These are phyloP conservation scores for Prunella himalayana DNA, from an alignment of 2,113 vertebrate species.

Conservation along the genomic window DNA sequence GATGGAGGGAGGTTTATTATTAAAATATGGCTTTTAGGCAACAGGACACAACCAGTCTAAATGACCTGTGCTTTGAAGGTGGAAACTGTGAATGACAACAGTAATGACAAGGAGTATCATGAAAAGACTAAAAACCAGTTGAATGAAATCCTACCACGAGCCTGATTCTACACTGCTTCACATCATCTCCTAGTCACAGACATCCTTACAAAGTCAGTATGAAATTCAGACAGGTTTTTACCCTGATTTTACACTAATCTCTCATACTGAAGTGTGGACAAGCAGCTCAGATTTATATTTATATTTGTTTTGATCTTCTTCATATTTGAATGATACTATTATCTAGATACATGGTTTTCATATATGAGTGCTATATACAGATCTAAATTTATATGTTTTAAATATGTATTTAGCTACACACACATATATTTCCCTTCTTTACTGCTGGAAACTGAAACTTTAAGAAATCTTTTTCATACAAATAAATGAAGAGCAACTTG, in stretches of 20 bases:
- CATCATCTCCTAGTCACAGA: neutral
- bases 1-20: conserved; percentile 45
- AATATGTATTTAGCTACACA: neutral
- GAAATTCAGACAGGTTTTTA: neutral
- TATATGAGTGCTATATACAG: neutral
- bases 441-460: conserved; percentile 39
- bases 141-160: neutral
- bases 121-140: neutral
- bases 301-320: neutral
- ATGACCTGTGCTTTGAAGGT: conserved; percentile 37
- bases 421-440: neutral
- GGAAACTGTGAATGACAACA: conserved; percentile 29
- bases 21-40: conserved; percentile 45
- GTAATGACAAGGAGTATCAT: conserved; percentile 5
- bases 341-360: neutral
- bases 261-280: neutral
- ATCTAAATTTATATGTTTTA: neutral
- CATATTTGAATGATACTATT: neutral
- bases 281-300: neutral
- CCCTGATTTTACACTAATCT: neutral
- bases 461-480: conserved; percentile 59
- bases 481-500: conserved; percentile 77
- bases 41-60: conserved; percentile 46
- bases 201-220: neutral
- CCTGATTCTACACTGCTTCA: neutral